Base-by-base conservation (phyloP, 2,797 vertebrate species). In the Poeciliopsis turneri region DNA sequence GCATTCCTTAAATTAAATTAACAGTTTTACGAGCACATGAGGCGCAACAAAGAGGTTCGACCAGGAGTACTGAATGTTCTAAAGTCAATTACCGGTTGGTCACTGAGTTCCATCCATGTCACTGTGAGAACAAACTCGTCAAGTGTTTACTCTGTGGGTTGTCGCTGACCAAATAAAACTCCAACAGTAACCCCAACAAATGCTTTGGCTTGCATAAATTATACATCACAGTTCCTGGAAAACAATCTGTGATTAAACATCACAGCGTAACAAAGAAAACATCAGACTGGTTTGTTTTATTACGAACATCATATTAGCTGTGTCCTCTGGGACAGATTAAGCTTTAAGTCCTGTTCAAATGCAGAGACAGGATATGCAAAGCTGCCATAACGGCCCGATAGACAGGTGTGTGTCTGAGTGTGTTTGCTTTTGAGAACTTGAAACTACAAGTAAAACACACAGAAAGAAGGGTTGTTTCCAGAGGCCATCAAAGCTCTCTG, bases 361-460 rank as follows among this genome's bases (percentile, higher is more conserved):
- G 86, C 74, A 78, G 78, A 76, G 79, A 83, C 85, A 85, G 88
- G 88, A 90, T 90, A 89, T 93, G 89, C 85, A 91, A 92, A 91
- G 79, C 76, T 68, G 70, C 51, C 70, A 77, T 79, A 92, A 91
- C 86, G 78, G 88, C 77, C 87, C 69, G 49, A 10, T 53, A 84
- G 80, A 84, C 82, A 90, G 71, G 66, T 83, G 79, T 79, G 75
- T 78, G 59, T 83, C 39, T 12, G 41, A 41, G 79, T 78, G 75
- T 46, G 70, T 77, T 89, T 82, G 78, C 83, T 83, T 88, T 74
- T 75, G 16, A n/a, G 70, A 80, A 72, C 57, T 45, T 88, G 72
- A 84, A 84, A 87, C 59, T 81, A 3, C 64, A 55, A 85, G 59
- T 30, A 51, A 81, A 82, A 72, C 43, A 53, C 57, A 46, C 28